A percentile compares a stretch with the other conserved stretches of the same genome.
Evolutionary conservation across 2,888 invertebrate genomes (phyloP).

Genomic region (Eubasilissa splendida): DNA sequence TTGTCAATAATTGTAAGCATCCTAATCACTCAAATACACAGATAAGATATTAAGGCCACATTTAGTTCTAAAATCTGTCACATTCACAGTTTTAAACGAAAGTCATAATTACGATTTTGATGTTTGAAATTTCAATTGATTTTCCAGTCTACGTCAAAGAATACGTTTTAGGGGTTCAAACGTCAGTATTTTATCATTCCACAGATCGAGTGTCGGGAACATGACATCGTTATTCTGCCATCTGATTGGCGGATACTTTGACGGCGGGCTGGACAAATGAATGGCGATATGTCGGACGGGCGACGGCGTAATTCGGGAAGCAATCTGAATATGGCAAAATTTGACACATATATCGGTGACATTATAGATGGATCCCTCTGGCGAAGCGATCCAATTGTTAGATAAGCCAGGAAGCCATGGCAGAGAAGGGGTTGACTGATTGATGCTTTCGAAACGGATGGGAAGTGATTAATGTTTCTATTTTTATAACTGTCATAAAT

Average conservation of each 20-base stretch:
- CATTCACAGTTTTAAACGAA: no score
- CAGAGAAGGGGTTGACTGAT: no score
- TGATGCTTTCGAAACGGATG: no score
- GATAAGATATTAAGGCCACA: no score
- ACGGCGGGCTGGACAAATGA: constrained; percentile 43
- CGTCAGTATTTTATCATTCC: constrained; percentile 16
- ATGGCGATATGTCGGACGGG: constrained; percentile 44
- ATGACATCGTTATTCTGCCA: constrained; percentile 42
- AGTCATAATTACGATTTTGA: no score
- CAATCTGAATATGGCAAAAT: constrained; percentile 44
- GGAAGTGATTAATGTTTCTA: no score
- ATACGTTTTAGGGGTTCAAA: no score
- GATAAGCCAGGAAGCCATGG: neutral
- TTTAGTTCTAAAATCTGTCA: no score
- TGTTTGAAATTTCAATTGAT: neutral
- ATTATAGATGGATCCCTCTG: constrained; percentile 18
- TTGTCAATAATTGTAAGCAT: no score
- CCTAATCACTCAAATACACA: no score
- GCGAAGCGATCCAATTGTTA: neutral
- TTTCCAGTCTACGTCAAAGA: neutral
- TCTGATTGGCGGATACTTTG: constrained; percentile 39
- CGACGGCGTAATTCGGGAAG: constrained; percentile 38
- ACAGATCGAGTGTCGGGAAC: constrained; percentile 37
- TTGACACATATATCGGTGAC: constrained; percentile 17
- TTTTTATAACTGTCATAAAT: no score